phyloP scores from a whole-genome alignment of 2,797 vertebrate genomes.

The Pseudopleuronectes americanus region DNA sequence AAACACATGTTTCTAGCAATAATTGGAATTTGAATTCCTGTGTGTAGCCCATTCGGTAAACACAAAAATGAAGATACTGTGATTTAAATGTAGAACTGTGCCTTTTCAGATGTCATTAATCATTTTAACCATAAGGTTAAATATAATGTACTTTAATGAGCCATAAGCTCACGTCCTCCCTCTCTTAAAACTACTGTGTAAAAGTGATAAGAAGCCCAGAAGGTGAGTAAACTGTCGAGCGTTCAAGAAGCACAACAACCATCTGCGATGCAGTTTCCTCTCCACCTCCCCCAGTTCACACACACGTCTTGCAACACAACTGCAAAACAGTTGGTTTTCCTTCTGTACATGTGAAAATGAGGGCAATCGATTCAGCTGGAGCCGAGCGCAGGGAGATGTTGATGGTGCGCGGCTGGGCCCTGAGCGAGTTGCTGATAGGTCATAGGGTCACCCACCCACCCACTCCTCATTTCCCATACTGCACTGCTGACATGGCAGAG shows the following conservation, averaged over 20 bases:
- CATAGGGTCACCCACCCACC: conserved; percentile 78
- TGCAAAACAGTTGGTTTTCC: conserved; percentile 73
- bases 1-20: conserved; percentile 5
- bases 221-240: conserved; percentile 75
- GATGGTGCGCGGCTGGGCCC: conserved; percentile 61
- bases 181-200: conserved; percentile 46
- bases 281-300: conserved; percentile 79
- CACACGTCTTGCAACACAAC: conserved; percentile 72
- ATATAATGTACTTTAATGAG: conserved; percentile 39
- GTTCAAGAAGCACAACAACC: conserved; percentile 75
- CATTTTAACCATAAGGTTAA: conserved; percentile 41
- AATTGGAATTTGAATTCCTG: conserved; percentile 27
- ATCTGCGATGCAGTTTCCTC: conserved; percentile 76
- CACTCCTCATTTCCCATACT: conserved; percentile 79
- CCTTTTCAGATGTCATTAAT: conserved; percentile 21
- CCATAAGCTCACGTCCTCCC: conserved; percentile 55
- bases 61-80: neutral
- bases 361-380: conserved; percentile 75
- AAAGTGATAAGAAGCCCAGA: conserved; percentile 73
- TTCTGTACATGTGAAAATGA: conserved; percentile 77
- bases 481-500: conserved; percentile 72
- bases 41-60: conserved; percentile 8
- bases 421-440: conserved; percentile 72
- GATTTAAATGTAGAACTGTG: conserved; percentile 29
- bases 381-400: conserved; percentile 67